Conservation (phyloP, 2,888 invertebrate species). For the Pedicia rivosa region DNA sequence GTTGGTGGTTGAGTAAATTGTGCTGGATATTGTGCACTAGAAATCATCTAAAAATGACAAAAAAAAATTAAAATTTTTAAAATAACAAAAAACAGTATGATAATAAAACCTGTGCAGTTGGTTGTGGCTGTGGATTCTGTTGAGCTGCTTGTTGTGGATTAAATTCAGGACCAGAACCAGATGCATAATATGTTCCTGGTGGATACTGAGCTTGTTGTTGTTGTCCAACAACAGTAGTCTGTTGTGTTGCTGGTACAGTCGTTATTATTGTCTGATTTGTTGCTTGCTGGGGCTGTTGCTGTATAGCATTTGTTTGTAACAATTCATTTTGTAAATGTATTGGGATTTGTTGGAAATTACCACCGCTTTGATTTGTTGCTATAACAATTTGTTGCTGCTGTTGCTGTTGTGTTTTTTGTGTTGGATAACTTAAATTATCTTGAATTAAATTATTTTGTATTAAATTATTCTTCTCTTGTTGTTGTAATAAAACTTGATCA, state of each 20-base stretch:
- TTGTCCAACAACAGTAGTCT: not conserved
- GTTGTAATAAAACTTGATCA: too few relatives aligned
- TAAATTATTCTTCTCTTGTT: too few relatives aligned
- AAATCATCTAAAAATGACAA: too few relatives aligned
- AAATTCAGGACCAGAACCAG: not conserved
- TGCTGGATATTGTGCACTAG: slow-evolving; percentile 13
- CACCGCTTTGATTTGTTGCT: too few relatives aligned
- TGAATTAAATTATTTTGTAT: too few relatives aligned
- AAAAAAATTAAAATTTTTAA: too few relatives aligned
- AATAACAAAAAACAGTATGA: too few relatives aligned
- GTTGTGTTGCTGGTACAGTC: slow-evolving; percentile 2
- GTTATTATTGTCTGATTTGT: not conserved
- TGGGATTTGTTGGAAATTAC: too few relatives aligned
- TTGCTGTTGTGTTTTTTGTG: too few relatives aligned
- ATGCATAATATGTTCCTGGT: not conserved
- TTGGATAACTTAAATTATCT: too few relatives aligned
- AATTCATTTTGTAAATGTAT: slow-evolving; percentile 3
- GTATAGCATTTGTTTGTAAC: not conserved
- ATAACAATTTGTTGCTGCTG: too few relatives aligned
- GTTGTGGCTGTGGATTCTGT: not conserved
- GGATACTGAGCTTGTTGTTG: not conserved
- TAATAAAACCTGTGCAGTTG: too few relatives aligned
- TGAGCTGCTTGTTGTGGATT: slow-evolving; percentile 10
- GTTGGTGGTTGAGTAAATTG: slow-evolving; percentile 14
- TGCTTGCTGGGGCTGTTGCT: slow-evolving; percentile 11